Evolutionary conservation across 2,797 vertebrate genomes (phyloP).

Genomic region (Myotis planiceps): DNA sequence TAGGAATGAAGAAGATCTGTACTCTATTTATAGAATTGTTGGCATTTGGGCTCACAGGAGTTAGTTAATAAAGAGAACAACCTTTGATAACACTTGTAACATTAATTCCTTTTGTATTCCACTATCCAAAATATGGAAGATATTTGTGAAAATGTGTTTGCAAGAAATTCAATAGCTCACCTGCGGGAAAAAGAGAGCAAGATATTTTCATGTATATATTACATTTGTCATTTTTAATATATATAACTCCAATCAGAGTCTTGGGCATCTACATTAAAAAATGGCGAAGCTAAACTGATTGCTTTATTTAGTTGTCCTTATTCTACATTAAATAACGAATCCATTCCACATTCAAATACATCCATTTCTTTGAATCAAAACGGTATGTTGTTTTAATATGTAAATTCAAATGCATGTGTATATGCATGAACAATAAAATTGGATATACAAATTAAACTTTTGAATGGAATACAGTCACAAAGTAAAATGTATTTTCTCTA

Average conservation of each 20-base stretch:
- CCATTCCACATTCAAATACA: neutral
- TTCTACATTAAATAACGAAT: neutral
- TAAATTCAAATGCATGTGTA: neutral
- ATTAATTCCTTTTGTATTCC: neutral
- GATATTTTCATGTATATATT: neutral
- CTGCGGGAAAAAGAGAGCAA: neutral
- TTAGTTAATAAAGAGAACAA: constrained; percentile 21
- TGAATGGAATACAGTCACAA: neutral
- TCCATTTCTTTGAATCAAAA: neutral
- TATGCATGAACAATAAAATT: neutral
- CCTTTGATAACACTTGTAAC: neutral
- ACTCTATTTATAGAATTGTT: neutral
- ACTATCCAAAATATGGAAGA: neutral
- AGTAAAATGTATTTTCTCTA: neutral
- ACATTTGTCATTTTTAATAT: neutral
- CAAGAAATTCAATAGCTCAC: neutral
- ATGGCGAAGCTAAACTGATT: neutral
- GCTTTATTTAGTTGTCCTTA: neutral
- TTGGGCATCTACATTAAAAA: neutral
- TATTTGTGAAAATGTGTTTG: neutral
- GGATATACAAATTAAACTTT: neutral
- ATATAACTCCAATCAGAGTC: neutral
- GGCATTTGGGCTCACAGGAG: neutral
- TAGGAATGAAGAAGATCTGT: neutral
- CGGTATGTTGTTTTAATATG: neutral